Evolutionary conservation across 2,888 invertebrate species (phyloP), one percentile per base, ranked within the genome.

Genomic region (Pterostichus madidus): DNA sequence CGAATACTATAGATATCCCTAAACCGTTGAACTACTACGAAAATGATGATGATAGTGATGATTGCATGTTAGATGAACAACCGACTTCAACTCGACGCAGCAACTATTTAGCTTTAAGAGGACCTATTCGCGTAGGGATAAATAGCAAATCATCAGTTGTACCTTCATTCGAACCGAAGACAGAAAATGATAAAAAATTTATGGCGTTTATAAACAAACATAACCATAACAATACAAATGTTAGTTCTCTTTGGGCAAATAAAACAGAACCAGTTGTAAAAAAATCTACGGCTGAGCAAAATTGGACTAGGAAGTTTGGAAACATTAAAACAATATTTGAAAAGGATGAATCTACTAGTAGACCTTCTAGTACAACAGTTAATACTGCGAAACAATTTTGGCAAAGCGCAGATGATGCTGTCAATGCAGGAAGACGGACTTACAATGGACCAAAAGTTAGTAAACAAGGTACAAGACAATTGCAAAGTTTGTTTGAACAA

Each of bases 1-100:
- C 97, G 3, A 97, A 97, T 86, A 97, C 97, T 0, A 96, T 97
- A 84, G 96, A 97, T 87, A 96, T 97, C 88, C 96, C 96, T 0
- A 95, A 95, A 86, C 93, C 94, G 0, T 85, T 92, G 89, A 89
- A 89, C 80, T 90, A 89, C 84, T 90, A 90, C 64, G 89, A 89
- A 79, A 89, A 89, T 84, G 90, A 90, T 83, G 91, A 92, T 15
- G 92, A 92, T 71, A 91, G 91, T 35, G 91, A 91, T 7, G 88
- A 89, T 71, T 52, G 61, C 6, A 32, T 83, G 6, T 15, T 75
- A 61, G 87, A 86, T 64, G 84, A 84, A 59, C 87, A 87, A 35
- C 88, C 86, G 86, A 85, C 86, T 35, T 88, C 89, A 56, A 85
- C 87, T 5, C 86, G 89, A 35, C 86, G 88, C 81, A 89, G 89